Base-by-base conservation (phyloP, 1,140 invertebrate species). In the Drosophila nigromelanica region DNA sequence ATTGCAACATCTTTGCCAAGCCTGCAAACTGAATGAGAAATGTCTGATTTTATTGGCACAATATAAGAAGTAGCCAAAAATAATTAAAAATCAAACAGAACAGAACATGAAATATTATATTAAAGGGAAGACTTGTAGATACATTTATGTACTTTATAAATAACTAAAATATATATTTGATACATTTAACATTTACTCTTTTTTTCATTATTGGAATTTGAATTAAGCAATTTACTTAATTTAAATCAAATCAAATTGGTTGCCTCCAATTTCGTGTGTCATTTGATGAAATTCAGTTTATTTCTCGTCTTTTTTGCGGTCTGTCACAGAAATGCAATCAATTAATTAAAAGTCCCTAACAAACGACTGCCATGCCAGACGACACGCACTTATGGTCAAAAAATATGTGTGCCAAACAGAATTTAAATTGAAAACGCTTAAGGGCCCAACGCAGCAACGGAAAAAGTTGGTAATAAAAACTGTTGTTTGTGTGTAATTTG, bases 241-340 rank as follows among this genome's bases (percentile, higher is more conserved):
- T 69, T 51, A 52, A 69, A 69, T 69, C 48, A 61, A 21, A 45
- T 51, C n/a, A 42, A 33, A 33, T 61, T 60, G 40, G 10, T 15
- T 2, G 18, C 48, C 10, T 48, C 45, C 50, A 24, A 47, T 62
- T 45, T 43, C 12, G 56, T 52, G 39, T 51, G 37, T 61, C 35
- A 59, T 30, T 62, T 51, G 18, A 52, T 21, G 15, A 27, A 61
- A 51, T 66, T 64, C 50, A 47, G 27, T 52, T 59, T 71, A 15
- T 37, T 55, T 12, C 43, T 15, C 21, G 11, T 12, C 55, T 18
- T 66, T 52, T 54, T 72, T 74, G 39, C 33, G 43, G 63, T 37
- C 56, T 85, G 80, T 76, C 73, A 73, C 43, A 76, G 71, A 78
- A 85, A 80, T 73, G 50, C 76, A 52, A 76, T 83, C 80, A 80